phyloP scores from a whole-genome alignment of 2,113 vertebrate genomes.

The Indicator maculatus region DNA sequence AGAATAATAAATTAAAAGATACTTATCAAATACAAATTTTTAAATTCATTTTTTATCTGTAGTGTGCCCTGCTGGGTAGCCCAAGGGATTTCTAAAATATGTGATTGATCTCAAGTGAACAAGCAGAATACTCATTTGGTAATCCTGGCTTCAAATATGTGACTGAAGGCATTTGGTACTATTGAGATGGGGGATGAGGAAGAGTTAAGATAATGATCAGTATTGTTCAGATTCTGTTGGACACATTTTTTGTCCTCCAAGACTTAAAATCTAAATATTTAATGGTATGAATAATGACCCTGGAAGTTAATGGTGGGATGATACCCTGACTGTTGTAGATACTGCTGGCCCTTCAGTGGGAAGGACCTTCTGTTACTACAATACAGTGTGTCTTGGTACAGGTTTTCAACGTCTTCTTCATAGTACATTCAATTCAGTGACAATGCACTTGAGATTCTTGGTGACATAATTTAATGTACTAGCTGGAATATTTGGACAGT shows the following conservation, averaged over 20 bases:
- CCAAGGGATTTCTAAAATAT: background rate
- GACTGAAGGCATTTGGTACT: background rate
- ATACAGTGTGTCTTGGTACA: background rate
- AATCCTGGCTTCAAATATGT: background rate
- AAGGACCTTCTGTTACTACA: background rate
- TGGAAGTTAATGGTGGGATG: background rate
- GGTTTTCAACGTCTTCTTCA: background rate
- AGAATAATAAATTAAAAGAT: background rate
- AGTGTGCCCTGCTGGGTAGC: background rate
- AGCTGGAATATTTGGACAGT: background rate
- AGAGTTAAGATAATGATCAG: background rate
- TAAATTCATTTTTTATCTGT: background rate
- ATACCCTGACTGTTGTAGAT: background rate
- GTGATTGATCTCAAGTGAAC: background rate
- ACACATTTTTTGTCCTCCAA: rapidly evolving
- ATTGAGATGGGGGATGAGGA: background rate
- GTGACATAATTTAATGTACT: rapidly evolving
- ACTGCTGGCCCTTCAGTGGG: background rate
- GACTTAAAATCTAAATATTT: background rate
- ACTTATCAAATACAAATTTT: background rate
- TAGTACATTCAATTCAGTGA: background rate
- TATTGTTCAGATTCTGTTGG: background rate
- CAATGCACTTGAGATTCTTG: background rate
- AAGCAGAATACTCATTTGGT: background rate
- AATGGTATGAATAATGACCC: background rate